phyloP scores from a whole-genome alignment of 2,797 vertebrate genomes.

The Parambassis ranga region DNA sequence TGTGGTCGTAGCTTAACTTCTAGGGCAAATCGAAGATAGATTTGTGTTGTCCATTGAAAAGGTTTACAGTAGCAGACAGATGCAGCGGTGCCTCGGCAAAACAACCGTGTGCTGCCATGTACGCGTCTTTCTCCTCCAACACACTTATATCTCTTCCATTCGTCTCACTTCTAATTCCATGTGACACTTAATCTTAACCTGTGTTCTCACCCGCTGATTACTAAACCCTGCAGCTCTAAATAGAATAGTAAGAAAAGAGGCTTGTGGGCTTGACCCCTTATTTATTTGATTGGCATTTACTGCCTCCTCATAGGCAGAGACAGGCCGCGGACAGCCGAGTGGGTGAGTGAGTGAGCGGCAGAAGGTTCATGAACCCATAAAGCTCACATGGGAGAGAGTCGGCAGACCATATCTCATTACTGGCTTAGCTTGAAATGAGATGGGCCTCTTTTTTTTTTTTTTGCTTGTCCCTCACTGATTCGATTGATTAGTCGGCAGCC shows the following conservation, averaged over 20 bases:
- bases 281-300: slow-evolving; percentile 71
- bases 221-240: slow-evolving; percentile 8
- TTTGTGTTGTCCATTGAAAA: neutral
- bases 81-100: neutral
- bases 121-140: no score
- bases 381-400: slow-evolving; percentile 52
- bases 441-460: slow-evolving; percentile 57
- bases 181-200: slow-evolving; percentile 55
- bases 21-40: neutral
- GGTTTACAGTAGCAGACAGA: neutral
- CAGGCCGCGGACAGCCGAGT: slow-evolving; percentile 21
- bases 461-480: slow-evolving; percentile 65
- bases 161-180: slow-evolving; percentile 44
- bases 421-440: slow-evolving; percentile 60
- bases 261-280: slow-evolving; percentile 48
- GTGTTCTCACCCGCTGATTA: slow-evolving; percentile 52
- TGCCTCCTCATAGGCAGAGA: slow-evolving; percentile 38
- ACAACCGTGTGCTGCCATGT: neutral
- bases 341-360: neutral
- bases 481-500: slow-evolving; percentile 78
- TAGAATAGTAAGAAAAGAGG: slow-evolving; percentile 17
- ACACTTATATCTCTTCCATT: slow-evolving; percentile 21
- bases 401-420: slow-evolving; percentile 76
- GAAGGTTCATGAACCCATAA: slow-evolving; percentile 70
- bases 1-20: slow-evolving; percentile 33